These are phyloP conservation scores for Drosophila formosana DNA, from an alignment of 2,888 invertebrate genomes.

Conservation along the genomic window DNA sequence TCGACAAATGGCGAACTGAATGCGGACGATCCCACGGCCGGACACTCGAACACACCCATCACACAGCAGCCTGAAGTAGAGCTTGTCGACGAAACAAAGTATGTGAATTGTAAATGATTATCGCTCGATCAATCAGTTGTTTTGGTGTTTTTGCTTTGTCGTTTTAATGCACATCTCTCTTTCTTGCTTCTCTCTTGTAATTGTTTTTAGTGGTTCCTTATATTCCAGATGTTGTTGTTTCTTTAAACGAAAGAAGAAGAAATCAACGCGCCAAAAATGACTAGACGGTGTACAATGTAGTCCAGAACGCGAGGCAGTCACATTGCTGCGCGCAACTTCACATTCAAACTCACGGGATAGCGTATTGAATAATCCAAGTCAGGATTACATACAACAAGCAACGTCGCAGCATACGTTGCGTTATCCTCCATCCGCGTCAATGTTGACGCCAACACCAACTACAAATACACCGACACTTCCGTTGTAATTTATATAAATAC, in stretches of 20 bases:
- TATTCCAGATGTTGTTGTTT: constrained; percentile 97
- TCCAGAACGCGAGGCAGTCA: constrained; percentile 88
- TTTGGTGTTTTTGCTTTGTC: constrained; percentile 70
- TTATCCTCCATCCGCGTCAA: constrained; percentile 86
- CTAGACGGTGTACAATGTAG: constrained; percentile 90
- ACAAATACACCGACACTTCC: constrained; percentile 86
- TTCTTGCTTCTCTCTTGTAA: constrained; percentile 58
- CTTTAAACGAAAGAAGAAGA: constrained; percentile 99
- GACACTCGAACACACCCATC: constrained; percentile 98
- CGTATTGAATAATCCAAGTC: constrained; percentile 86
- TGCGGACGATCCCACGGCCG: constrained; percentile 97
- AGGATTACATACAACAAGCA: constrained; percentile 86
- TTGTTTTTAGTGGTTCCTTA: constrained; percentile 77
- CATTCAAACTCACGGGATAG: constrained; percentile 88
- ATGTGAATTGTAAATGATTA: constrained; percentile 85
- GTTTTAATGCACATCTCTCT: constrained; percentile 72
- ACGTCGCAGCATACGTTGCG: constrained; percentile 86
- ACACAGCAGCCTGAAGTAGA: constrained; percentile 97
- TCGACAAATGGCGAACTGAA: constrained; percentile 98
- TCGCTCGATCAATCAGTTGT: constrained; percentile 26
- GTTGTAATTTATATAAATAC: constrained; percentile 84
- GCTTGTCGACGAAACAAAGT: constrained; percentile 99
- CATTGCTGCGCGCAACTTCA: constrained; percentile 88
- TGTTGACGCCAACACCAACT: constrained; percentile 86
- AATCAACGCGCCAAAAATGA: constrained; percentile 96